Percentiles rank a stretch among this genome's conserved stretches.
These are phyloP conservation scores for Epistrophe grossulariae DNA, from an alignment of 2,888 invertebrate genomes.

Conservation along the genomic window DNA sequence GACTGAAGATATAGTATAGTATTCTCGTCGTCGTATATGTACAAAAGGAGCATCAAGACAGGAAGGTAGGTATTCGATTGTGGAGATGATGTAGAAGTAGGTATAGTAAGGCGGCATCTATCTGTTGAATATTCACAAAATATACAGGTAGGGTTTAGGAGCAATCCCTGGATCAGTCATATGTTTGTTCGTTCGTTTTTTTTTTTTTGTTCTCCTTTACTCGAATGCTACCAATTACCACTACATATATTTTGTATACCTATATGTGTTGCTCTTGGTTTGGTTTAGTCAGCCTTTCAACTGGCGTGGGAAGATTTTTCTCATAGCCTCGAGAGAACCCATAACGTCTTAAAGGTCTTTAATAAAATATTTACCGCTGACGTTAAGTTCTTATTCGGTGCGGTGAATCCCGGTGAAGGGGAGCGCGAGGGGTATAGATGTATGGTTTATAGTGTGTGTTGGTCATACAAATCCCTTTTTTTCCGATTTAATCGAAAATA, in stretches of 20 bases:
- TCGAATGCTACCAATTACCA: slow-evolving; percentile 60
- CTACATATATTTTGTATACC: slow-evolving; percentile 5
- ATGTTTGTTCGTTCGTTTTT: slow-evolving; percentile 55
- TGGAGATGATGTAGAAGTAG: neutral
- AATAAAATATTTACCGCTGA: slow-evolving; percentile 67
- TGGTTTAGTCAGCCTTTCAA: slow-evolving; percentile 40
- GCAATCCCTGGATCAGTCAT: slow-evolving; percentile 71
- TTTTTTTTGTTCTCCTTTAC: slow-evolving; percentile 37
- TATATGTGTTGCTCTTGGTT: slow-evolving; percentile 18
- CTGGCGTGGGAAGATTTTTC: slow-evolving; percentile 76
- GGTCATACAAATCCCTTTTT: slow-evolving; percentile 72
- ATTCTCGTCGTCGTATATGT: no score
- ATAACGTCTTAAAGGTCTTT: slow-evolving; percentile 70
- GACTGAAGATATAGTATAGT: neutral
- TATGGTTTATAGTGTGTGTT: slow-evolving; percentile 5
- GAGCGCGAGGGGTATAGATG: neutral
- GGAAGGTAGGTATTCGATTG: slow-evolving; percentile 20
- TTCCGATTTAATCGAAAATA: slow-evolving; percentile 68
- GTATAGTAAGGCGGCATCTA: slow-evolving; percentile 37
- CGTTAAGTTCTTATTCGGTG: slow-evolving; percentile 16
- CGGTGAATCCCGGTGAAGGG: neutral
- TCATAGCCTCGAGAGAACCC: slow-evolving; percentile 67
- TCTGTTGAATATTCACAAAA: slow-evolving; percentile 73
- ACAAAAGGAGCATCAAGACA: slow-evolving; percentile 32
- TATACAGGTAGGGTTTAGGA: slow-evolving; percentile 41